Evolutionary conservation across 2,888 invertebrate genomes (phyloP), one percentile per base, ranked within the genome.

Genomic region (Trisateles emortualis): DNA sequence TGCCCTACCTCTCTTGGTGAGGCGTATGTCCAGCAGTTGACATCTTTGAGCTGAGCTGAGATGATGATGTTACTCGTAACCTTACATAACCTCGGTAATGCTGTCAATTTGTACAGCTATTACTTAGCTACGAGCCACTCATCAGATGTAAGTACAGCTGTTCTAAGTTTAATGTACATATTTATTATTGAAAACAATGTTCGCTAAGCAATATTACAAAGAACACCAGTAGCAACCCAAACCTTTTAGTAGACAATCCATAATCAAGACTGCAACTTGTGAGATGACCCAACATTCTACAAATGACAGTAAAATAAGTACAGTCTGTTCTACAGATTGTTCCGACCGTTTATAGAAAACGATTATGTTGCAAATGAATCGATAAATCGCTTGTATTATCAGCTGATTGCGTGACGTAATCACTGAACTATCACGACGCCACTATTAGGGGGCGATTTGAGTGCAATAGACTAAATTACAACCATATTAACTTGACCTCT

Each of bases 371-470:
- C 74, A 79, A 81, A 78, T 70, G 72, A 75, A 75, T 69, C 69
- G 73, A 76, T 78, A 81, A 77, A 77, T 80, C 75, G 74, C 54
- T 61, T 58, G 55, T 51, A 74, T 74, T 76, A 76, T 69, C 72
- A 72, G 62, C 66, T 61, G 52, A 69, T 66, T 73, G 62, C 55
- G 65, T 84, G 81, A 82, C 75, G 83, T 75, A 81, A 83, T 26
- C 47, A 41, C 48, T 74, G 84, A 75, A 78, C 84, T 85, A 84
- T 84, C 85, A 86, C 85, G 84, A 84, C 68, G 45, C 46, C 38
- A 53, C 71, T 64, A 76, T 81, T 84, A 77, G 57, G 66, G 59
- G 54, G 46, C 54, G 51, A 59, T 59, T 71, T 68, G 71, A 54
- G 63, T 67, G 62, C 64, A 60, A 65, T 60, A 53, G 64, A 64